phyloP scores from a whole-genome alignment of 2,888 invertebrate genomes.

The Xanthia icteritia region DNA sequence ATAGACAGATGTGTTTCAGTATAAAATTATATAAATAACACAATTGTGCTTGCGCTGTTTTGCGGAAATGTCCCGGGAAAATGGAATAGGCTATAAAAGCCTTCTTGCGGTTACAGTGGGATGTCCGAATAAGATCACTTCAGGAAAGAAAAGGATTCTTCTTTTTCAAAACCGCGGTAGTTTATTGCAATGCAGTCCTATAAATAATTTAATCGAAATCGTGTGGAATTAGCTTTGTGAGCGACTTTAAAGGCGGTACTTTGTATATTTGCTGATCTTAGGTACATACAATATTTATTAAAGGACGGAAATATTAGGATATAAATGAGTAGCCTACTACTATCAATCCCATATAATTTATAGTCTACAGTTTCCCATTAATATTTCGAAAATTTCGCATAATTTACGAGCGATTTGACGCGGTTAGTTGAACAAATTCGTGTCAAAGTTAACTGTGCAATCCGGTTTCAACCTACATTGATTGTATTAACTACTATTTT shows the following conservation, averaged over 20 bases:
- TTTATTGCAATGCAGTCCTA: slow-evolving; percentile 24
- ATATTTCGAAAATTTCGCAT: slow-evolving; percentile 26
- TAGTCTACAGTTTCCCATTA: slow-evolving; percentile 19
- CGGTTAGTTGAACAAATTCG: slow-evolving; percentile 11
- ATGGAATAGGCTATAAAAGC: slow-evolving; percentile 29
- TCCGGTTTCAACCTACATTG: slow-evolving; percentile 2
- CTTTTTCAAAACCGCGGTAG: slow-evolving; percentile 4
- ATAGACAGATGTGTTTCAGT: slow-evolving; percentile 2
- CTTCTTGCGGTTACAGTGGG: slow-evolving; percentile 27
- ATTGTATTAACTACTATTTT: background rate
- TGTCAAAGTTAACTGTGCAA: slow-evolving; percentile 24
- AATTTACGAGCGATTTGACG: slow-evolving; percentile 9
- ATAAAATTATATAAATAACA: background rate
- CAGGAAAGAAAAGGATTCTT: slow-evolving; percentile 4
- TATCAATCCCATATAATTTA: background rate
- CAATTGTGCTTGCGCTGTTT: background rate
- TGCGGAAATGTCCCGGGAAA: background rate
- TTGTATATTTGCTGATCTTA: background rate
- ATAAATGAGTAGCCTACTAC: background rate
- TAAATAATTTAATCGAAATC: slow-evolving; percentile 21
- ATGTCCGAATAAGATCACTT: slow-evolving; percentile 58
- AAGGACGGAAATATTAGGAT: background rate
- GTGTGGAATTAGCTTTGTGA: background rate
- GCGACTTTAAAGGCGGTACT: background rate
- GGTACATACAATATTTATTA: background rate